Evolutionary conservation across 2,113 vertebrate genomes (phyloP).

Genomic region (Brachionichthys hirsutus): DNA sequence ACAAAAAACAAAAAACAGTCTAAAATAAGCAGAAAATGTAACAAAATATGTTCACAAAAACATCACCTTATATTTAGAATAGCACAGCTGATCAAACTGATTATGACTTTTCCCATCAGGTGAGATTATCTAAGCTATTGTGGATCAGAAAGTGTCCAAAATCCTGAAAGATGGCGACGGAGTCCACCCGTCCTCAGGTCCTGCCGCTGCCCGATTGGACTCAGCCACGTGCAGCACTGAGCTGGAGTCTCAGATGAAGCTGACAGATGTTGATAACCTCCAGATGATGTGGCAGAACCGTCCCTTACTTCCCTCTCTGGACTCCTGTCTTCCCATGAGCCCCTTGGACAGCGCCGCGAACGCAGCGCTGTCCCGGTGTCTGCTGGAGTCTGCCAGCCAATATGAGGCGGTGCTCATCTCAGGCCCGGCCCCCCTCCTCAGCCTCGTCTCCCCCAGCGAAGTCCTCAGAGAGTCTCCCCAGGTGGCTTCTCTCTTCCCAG

Average conservation of each 20-base stretch:
- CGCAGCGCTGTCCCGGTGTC: conserved; percentile 63
- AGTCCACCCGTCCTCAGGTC: conserved; percentile 83
- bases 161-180: conserved; percentile 81
- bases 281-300: conserved; percentile 81
- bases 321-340: conserved; percentile 68
- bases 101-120: not conserved
- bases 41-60: too few relatives aligned
- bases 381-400: conserved; percentile 69
- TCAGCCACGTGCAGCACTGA: conserved; percentile 71
- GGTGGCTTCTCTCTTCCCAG: conserved; percentile 69
- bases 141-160: conserved; percentile 59
- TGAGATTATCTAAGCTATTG: not conserved
- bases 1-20: too few relatives aligned
- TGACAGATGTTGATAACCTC: conserved; percentile 73
- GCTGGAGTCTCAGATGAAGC: conserved; percentile 77
- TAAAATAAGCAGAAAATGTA: too few relatives aligned
- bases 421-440: conserved; percentile 73
- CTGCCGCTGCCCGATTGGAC: conserved; percentile 79
- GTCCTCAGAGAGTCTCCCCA: conserved; percentile 58
- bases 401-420: conserved; percentile 78
- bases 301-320: conserved; percentile 74
- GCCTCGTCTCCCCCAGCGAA: conserved; percentile 67
- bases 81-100: too few relatives aligned
- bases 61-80: too few relatives aligned
- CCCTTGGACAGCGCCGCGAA: conserved; percentile 71